Base-by-base conservation (phyloP, 2,888 invertebrate species). In the Sussaba pulchella region DNA sequence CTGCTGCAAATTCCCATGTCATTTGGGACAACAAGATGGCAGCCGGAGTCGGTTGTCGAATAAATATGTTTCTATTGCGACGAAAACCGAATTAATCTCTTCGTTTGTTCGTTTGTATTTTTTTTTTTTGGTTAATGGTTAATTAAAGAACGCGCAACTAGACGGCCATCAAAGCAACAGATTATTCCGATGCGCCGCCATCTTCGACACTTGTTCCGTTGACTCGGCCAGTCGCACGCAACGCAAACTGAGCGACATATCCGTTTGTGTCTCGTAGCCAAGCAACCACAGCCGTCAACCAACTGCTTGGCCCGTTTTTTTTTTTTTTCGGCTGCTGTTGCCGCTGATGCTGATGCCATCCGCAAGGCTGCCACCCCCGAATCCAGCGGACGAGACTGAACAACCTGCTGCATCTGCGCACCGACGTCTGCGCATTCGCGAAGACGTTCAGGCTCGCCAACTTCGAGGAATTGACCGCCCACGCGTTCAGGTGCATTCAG, bases 1-100 rank as follows among this genome's bases (percentile, higher is more conserved):
- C 91, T 90, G 85, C 90, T 92, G 87, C 93, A 93, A 91, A 92
- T 89, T 89, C 92, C 93, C 93, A 93, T 93, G 90, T 88, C 90
- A 87, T 87, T 85, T 83, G 85, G 80, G 63, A 83, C 63, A 64
- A 71, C 45, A 47, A n/a, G 24, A 66, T 26, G 52, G 43, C 26
- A 26, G 66, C 71, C 61, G n/a, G n/a, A 31, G 17, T 41, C 59
- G 21, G 70, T 41, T 54, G 24, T 36, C 21, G 45, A n/a, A 59
- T 12, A 21, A n/a, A 19, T 66, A 52, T 63, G 63, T 26, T 50
- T 47, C 41, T 43, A 43, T 52, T 36, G 31, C 14, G 14, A 26
- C 9, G 14, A 17, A 24, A 21, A 26, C 31, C 12, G 12, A n/a
- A 8, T 67, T 59, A 24, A 2, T 6, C 31, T 31, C 6, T 31